Evolutionary conservation across 1,140 invertebrate genomes (phyloP).

Genomic region (Macrocentrus cingulum): DNA sequence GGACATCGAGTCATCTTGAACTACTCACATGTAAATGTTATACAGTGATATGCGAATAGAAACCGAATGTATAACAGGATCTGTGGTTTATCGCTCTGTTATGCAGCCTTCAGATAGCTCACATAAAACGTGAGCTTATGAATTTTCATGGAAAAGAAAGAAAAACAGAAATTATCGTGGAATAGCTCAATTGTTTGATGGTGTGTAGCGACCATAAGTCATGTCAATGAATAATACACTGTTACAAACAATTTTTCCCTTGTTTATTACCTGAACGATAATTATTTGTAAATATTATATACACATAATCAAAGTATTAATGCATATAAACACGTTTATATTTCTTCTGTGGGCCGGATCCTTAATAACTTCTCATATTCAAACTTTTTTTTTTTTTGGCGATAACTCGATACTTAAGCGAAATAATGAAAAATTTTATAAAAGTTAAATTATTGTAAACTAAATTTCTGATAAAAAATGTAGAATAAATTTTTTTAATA

Average conservation of each 20-base stretch:
- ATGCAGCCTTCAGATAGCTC: slow-evolving; percentile 19
- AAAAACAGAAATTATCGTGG: slow-evolving; percentile 14
- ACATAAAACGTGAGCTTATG: slow-evolving; percentile 16
- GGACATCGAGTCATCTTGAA: slow-evolving; percentile 5
- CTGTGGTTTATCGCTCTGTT: slow-evolving; percentile 18
- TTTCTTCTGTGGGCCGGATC: too few relatives aligned
- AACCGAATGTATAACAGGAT: slow-evolving; percentile 19
- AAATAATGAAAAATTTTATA: too few relatives aligned
- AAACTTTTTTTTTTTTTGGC: too few relatives aligned
- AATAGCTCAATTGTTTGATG: background rate
- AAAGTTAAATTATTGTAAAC: too few relatives aligned
- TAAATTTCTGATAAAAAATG: too few relatives aligned
- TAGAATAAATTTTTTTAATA: too few relatives aligned
- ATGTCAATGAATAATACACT: slow-evolving; percentile 1
- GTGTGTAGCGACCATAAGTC: background rate
- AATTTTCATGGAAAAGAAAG: slow-evolving; percentile 22
- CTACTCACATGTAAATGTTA: too few relatives aligned
- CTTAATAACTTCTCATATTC: too few relatives aligned
- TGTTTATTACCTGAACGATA: background rate
- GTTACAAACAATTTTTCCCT: background rate
- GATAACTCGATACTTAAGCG: too few relatives aligned
- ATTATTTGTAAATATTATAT: background rate
- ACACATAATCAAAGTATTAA: background rate
- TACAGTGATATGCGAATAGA: too few relatives aligned
- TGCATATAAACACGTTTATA: background rate